These are phyloP conservation scores for Poeciliopsis occidentalis DNA, from an alignment of 2,113 vertebrate genomes.

Conservation along the genomic window DNA sequence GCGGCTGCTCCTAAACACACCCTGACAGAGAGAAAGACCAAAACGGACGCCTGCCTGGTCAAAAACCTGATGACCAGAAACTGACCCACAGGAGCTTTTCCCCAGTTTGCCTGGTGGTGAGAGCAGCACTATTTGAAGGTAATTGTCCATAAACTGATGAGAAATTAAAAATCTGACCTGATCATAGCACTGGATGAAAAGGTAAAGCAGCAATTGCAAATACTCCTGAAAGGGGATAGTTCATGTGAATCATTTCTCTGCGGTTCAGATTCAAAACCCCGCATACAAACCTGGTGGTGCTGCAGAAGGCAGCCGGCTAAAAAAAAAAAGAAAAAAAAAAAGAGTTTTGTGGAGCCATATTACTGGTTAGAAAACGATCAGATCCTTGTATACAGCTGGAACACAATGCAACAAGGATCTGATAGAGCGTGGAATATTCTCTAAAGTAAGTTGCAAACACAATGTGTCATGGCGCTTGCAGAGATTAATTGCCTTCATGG, in stretches of 20 bases:
- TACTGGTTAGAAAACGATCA: not conserved
- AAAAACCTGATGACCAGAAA: not conserved
- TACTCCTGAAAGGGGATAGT: not conserved
- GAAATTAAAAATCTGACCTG: slow-evolving; percentile 19
- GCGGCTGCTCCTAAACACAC: not conserved
- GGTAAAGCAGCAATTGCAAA: not conserved
- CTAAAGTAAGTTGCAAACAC: not conserved
- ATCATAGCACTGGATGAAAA: slow-evolving; percentile 1
- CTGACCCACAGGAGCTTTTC: not conserved
- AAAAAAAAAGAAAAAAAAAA: not conserved
- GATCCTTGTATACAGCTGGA: not conserved
- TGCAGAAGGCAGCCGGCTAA: not conserved
- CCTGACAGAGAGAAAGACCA: not conserved
- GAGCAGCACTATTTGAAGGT: not conserved
- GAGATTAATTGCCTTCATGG: slow-evolving; percentile 20
- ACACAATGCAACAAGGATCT: not conserved
- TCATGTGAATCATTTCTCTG: not conserved
- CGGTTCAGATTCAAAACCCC: not conserved
- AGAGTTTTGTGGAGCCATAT: not conserved
- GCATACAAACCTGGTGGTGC: not conserved
- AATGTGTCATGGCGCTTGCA: not conserved
- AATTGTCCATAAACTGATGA: slow-evolving; percentile 15
- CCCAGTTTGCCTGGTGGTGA: not conserved
- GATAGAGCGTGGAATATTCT: not conserved
- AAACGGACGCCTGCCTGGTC: not conserved